These are phyloP conservation scores for Conops quadrifasciatus DNA, from an alignment of 2,888 invertebrate species.

Conservation along the genomic window DNA sequence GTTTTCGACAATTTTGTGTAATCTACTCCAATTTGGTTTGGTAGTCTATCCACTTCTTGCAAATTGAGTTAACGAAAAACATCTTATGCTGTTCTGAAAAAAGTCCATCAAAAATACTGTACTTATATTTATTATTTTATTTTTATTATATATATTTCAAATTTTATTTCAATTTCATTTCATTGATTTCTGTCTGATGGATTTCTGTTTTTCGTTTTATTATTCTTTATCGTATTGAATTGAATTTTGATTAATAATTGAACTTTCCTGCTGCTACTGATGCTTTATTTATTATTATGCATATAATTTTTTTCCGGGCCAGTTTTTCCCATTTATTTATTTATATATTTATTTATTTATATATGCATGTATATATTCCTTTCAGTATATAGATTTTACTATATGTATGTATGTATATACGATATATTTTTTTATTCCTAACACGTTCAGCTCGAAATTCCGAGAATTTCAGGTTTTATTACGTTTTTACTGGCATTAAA, in stretches of 20 bases:
- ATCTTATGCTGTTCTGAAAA: not conserved
- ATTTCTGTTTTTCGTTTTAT: not conserved
- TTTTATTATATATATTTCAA: not conserved
- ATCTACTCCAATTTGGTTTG: too few relatives aligned
- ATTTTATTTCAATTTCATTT: not conserved
- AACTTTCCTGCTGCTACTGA: slow-evolving; percentile 4
- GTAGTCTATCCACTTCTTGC: too few relatives aligned
- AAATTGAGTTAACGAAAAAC: too few relatives aligned
- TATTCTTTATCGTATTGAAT: slow-evolving; percentile 19
- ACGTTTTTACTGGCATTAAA: slow-evolving; percentile 32
- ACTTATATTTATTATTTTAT: not conserved
- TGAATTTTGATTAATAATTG: slow-evolving; percentile 29
- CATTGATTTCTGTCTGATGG: not conserved
- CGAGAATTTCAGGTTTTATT: slow-evolving; percentile 32
- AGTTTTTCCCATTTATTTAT: not conserved
- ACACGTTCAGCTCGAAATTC: slow-evolving; percentile 29
- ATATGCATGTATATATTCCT: not conserved
- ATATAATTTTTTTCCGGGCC: too few relatives aligned
- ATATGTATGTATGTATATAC: not conserved
- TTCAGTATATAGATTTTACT: not conserved
- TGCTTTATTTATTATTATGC: not conserved
- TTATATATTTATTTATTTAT: not conserved
- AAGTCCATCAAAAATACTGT: not conserved
- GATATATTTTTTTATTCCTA: slow-evolving; percentile 24
- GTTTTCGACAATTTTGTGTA: too few relatives aligned